Base-by-base conservation (phyloP, 2,797 vertebrate species). In the Poecile montanus region DNA sequence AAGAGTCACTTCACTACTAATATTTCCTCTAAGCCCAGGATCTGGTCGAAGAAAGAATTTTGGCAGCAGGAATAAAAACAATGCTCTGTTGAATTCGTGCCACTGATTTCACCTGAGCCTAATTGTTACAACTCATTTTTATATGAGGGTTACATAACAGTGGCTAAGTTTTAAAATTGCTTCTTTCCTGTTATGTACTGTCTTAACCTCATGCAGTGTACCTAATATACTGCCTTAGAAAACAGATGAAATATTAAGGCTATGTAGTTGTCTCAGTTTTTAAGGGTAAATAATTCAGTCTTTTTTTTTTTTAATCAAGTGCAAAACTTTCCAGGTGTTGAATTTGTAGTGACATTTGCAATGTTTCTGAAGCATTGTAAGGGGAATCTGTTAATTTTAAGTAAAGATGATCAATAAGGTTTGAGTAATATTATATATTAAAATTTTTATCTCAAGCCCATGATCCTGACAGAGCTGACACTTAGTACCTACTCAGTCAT, bases 361-460 rank as follows among this genome's bases (percentile, higher is more conserved):
- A n/a, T 2, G 1, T 40, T 93, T 32, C 56, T 66, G 66, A 90
- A 86, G 63, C 25, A 23, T 53, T 85, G 51, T n/a, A 71, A 84
- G 34, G 23, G 23, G 18, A 73, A 75, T 40, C 25, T 76, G 73
- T 42, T 60, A 84, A 90, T 95, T 86, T 86, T 83, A 95, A 92
- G 58, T 23, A 92, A 34, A 29, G 23, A 40, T 40, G 74, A 93
- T 94, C 83, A 42, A 88, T 93, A 94, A 54, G 10, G 17, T 74
- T 82, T 90, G 74, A 91, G 76, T 89, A 95, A 87, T 87, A 83
- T 42, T 66, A 26, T 73, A 23, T 73, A 88, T 88, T 89, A 91
- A 93, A 90, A 77, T 54, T 71, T 77, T 8, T 67, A 77, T 91
- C 88, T 86, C 45, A 85, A 86, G 48, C 65, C 85, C 40, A 56